Conservation (phyloP, 2,888 invertebrate genomes). For the Plemyria rubiginata region DNA sequence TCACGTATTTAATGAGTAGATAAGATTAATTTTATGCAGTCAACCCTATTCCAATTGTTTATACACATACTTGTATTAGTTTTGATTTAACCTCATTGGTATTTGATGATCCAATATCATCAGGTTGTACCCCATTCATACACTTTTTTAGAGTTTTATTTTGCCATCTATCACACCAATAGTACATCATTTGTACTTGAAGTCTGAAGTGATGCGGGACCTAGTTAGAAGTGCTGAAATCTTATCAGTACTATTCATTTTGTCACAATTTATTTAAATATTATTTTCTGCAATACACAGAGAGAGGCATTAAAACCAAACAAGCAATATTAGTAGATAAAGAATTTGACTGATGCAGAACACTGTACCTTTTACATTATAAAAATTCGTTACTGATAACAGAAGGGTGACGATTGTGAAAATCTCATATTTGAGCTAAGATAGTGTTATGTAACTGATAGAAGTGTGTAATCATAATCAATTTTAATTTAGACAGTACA, state of each 20-base stretch:
- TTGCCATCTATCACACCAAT: background rate
- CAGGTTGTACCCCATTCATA: background rate
- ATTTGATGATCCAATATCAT: slow-evolving; percentile 1
- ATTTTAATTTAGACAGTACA: slow-evolving; percentile 74
- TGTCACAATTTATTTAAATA: background rate
- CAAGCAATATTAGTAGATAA: slow-evolving; percentile 26
- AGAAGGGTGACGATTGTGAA: slow-evolving; percentile 35
- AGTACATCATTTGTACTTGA: background rate
- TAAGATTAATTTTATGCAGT: slow-evolving; percentile 27
- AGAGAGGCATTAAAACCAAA: slow-evolving; percentile 21
- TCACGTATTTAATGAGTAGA: slow-evolving; percentile 28
- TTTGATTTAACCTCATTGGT: background rate
- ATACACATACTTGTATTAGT: slow-evolving; percentile 3
- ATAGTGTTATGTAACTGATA: slow-evolving; percentile 67
- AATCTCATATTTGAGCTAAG: slow-evolving; percentile 51
- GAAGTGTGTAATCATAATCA: slow-evolving; percentile 74
- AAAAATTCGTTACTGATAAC: slow-evolving; percentile 27
- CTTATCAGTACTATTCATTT: background rate
- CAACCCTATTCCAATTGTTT: slow-evolving; percentile 28
- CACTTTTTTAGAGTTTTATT: background rate
- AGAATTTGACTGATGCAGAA: slow-evolving; percentile 30
- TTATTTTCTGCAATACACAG: slow-evolving; percentile 5
- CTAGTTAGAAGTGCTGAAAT: background rate
- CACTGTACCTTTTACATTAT: slow-evolving; percentile 20
- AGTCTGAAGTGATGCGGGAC: slow-evolving; percentile 5